These are phyloP conservation scores for Stegana nigrithorax DNA, from an alignment of 2,888 invertebrate species.

Conservation along the genomic window DNA sequence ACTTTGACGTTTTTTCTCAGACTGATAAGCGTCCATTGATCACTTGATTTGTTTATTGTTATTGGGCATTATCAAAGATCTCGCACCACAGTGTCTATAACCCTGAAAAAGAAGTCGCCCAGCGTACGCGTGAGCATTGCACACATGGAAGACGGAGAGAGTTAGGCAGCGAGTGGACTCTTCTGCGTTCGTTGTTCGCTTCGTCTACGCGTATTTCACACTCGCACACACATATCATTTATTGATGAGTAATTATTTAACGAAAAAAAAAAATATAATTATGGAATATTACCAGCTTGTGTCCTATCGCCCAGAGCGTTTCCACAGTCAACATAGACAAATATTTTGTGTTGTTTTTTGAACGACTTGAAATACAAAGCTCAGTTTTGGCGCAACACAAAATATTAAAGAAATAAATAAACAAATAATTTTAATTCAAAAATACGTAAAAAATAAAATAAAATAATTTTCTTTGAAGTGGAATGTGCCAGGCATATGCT, in stretches of 20 bases:
- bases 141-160: too few relatives aligned
- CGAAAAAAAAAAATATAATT: conserved; percentile 14
- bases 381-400: conserved; percentile 16
- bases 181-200: too few relatives aligned
- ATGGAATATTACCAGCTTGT: conserved; percentile 50
- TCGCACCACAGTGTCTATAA: conserved; percentile 17
- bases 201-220: too few relatives aligned
- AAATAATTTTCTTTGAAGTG: conserved; percentile 32
- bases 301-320: conserved; percentile 23
- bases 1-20: conserved; percentile 42
- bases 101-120: conserved; percentile 35
- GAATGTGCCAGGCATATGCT: conserved; percentile 46
- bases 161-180: too few relatives aligned
- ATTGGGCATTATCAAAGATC: conserved; percentile 28
- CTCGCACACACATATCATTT: too few relatives aligned
- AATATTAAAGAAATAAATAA: background rate
- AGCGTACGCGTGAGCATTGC: too few relatives aligned
- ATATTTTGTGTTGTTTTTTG: too few relatives aligned
- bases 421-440: background rate
- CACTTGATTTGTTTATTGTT: conserved; percentile 39
- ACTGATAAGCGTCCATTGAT: conserved; percentile 44
- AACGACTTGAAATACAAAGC: too few relatives aligned
- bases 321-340: too few relatives aligned
- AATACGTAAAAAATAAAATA: too few relatives aligned
- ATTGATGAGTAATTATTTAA: conserved; percentile 46